Evolutionary conservation across 2,888 invertebrate species (phyloP), one percentile per base, ranked within the genome.

Genomic region (Drosophila trichaetosa): DNA sequence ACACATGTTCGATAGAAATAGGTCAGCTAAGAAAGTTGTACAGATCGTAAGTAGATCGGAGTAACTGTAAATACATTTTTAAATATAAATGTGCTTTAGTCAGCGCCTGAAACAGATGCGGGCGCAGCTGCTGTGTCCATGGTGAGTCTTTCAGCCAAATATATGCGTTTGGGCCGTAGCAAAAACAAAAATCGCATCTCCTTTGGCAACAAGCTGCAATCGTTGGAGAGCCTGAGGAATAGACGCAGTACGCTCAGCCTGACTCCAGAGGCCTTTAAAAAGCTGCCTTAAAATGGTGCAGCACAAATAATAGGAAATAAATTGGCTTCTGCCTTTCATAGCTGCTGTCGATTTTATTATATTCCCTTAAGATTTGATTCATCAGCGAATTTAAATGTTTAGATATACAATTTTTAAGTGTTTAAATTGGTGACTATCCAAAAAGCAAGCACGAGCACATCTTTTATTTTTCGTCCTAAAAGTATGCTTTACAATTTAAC

Each of bases 1-100:
- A 33, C 80, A 79, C 21, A 85, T 67, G 57, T 85, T 85, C 49
- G 66, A 66, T 36, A 59, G 59, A 24, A 64, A 68, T 10, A 48
- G 11, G 0, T 11, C 5, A 21, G n/a, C 1, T 4, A 54, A n/a
- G 8, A 52, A 46, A 40, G 40, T 48, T 7, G 24, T n/a, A 0
- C 21, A 46, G 5, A 10, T 27, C 0, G 82, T 83, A 58, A 73
- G 79, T 64, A 10, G 2, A 27, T 10, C 7, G 4, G 27, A n/a
- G 5, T 38, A 16, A n/a, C 3, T 31, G n/a, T 8, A n/a, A n/a
- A 29, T 18, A 51, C 18, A n/a, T 11, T 54, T 6, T 24, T 34
- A 4, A 13, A 38, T 18, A 16, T 46, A 21, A 46, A 31, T 48
- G 11, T 33, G 8, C 29, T 40, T 21, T 42, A 53, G 51, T 18